Percentiles rank a stretch among this genome's conserved stretches.
Evolutionary conservation across 1,140 invertebrate species (phyloP).

Genomic region (Frieseomelitta varia): DNA sequence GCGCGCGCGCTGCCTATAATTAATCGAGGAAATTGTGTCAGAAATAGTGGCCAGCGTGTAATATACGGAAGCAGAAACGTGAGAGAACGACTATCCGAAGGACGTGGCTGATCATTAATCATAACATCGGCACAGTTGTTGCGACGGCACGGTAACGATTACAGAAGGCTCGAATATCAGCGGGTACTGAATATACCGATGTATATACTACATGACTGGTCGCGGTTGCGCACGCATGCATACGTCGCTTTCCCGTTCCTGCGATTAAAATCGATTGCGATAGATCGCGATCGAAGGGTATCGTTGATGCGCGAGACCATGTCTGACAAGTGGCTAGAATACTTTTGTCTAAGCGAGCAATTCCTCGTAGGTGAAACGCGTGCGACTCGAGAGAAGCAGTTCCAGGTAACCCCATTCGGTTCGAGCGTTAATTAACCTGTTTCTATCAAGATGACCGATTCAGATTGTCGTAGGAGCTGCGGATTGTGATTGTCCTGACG

Average conservation of each 20-base stretch:
- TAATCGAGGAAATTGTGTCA: slow-evolving; percentile 32
- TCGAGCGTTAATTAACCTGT: slow-evolving; percentile 53
- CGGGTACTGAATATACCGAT: not conserved
- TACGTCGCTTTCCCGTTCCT: slow-evolving; percentile 26
- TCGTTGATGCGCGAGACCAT: not conserved
- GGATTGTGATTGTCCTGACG: slow-evolving; percentile 2
- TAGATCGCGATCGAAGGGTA: slow-evolving; percentile 16
- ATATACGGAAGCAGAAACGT: slow-evolving; percentile 35
- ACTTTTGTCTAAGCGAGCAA: not conserved
- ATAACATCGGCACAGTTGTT: slow-evolving; percentile 24
- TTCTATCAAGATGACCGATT: slow-evolving; percentile 22
- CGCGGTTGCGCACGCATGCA: slow-evolving; percentile 2
- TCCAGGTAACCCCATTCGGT: not conserved
- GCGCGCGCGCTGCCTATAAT: slow-evolving; percentile 18
- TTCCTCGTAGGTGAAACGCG: not conserved
- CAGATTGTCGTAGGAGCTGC: not conserved
- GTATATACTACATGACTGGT: no score
- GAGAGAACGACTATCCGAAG: slow-evolving; percentile 44
- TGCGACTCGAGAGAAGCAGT: not conserved
- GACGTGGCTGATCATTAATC: slow-evolving; percentile 50
- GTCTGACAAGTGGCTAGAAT: not conserved
- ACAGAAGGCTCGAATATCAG: slow-evolving; percentile 9
- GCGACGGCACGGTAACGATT: not conserved
- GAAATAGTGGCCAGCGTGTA: not conserved
- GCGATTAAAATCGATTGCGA: slow-evolving; percentile 54